phyloP scores from a whole-genome alignment of 2,888 invertebrate genomes.

The Limenitis camilla region DNA sequence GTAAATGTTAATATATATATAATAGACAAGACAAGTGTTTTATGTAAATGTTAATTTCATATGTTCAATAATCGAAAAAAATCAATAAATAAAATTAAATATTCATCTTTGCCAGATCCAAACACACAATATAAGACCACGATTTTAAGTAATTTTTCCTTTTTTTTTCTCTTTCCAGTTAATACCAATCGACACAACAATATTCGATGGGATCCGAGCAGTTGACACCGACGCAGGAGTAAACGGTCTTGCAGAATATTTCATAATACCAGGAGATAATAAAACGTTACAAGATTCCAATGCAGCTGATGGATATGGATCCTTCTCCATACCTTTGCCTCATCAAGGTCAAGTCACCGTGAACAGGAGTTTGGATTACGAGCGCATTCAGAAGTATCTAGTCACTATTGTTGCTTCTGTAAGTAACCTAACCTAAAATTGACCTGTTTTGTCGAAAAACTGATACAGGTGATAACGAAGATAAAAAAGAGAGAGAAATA shows the following conservation, averaged over 20 bases:
- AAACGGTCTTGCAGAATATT: slow-evolving; percentile 91
- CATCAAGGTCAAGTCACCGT: slow-evolving; percentile 93
- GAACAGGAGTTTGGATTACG: slow-evolving; percentile 89
- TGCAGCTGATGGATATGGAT: slow-evolving; percentile 85
- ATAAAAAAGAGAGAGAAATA: no score
- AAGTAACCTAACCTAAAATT: slow-evolving; percentile 54
- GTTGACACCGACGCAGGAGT: slow-evolving; percentile 90
- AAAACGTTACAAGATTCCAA: slow-evolving; percentile 61
- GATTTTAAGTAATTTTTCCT: neutral
- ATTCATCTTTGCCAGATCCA: no score
- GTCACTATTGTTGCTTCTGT: slow-evolving; percentile 92
- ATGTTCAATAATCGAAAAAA: no score
- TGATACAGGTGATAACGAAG: no score
- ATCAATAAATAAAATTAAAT: no score
- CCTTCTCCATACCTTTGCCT: slow-evolving; percentile 88
- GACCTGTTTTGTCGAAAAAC: no score
- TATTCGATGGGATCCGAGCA: slow-evolving; percentile 87
- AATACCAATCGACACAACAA: slow-evolving; percentile 88
- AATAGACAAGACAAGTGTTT: no score
- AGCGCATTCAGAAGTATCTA: slow-evolving; percentile 89
- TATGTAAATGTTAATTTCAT: no score
- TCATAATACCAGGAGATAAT: slow-evolving; percentile 80
- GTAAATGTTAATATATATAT: no score
- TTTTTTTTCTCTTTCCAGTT: slow-evolving; percentile 75
- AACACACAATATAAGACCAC: no score